phyloP scores from a whole-genome alignment of 37 sponge, comb jelly and placozoan genomes.

The Mnemiopsis leidyi region DNA sequence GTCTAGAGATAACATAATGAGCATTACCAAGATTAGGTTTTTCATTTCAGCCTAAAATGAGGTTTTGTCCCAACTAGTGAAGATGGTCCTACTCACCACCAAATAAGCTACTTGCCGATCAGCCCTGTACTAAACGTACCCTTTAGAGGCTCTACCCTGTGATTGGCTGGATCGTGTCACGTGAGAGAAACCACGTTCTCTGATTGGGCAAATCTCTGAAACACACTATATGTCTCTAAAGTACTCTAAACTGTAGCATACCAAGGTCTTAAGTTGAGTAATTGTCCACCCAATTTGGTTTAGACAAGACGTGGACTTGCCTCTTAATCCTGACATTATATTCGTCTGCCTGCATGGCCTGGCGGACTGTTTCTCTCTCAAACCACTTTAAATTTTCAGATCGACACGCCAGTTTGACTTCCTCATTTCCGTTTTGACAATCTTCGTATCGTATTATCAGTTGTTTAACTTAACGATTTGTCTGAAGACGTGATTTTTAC shows the following conservation, averaged over 20 bases:
- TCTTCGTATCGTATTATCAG: background rate
- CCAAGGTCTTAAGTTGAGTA: conserved; percentile 17
- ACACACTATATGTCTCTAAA: background rate
- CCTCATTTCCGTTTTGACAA: background rate
- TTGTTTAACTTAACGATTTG: too few species aligned
- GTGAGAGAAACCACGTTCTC: background rate
- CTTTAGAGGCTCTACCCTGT: background rate
- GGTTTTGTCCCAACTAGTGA: too few species aligned
- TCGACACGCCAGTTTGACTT: background rate
- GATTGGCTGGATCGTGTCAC: background rate
- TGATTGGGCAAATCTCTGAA: background rate
- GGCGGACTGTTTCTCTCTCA: background rate
- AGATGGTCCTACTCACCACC: background rate
- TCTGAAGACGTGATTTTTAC: too few species aligned
- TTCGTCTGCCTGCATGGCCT: background rate
- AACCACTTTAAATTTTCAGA: background rate
- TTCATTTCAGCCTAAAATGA: too few species aligned
- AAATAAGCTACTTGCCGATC: background rate
- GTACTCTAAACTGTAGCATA: conserved; percentile 46
- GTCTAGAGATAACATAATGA: too few species aligned
- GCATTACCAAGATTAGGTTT: too few species aligned
- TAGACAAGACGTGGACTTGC: background rate
- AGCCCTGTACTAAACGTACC: background rate
- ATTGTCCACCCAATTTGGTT: background rate
- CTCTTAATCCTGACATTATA: background rate